phyloP scores from a whole-genome alignment of 2,797 vertebrate species.

The Heterohyrax brucei region DNA sequence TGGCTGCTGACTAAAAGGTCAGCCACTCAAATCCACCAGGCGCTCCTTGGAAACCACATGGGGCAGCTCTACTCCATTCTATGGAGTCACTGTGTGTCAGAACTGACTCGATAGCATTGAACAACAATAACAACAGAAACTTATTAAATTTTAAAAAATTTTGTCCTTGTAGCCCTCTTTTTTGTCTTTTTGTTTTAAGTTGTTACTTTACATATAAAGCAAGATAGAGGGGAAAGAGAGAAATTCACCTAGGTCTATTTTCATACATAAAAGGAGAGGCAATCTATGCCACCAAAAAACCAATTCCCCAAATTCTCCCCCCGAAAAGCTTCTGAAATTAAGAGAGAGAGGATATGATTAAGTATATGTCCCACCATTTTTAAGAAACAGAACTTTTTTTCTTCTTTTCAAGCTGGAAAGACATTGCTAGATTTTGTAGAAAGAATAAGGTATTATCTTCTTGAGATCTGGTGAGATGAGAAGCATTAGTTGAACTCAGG shows the following conservation, averaged over 20 bases:
- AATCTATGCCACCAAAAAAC: neutral
- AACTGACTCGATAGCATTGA: no score
- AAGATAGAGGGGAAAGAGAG: neutral
- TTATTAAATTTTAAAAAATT: neutral
- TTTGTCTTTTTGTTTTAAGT: neutral
- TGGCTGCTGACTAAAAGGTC: no score
- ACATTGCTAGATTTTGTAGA: neutral
- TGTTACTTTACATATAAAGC: neutral
- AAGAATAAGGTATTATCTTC: neutral
- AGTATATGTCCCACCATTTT: neutral
- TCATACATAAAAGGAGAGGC: neutral
- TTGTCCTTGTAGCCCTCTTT: neutral
- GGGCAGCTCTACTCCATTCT: no score
- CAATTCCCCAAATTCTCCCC: neutral
- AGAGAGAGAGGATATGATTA: neutral
- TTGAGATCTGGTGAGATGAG: neutral
- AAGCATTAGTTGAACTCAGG: neutral
- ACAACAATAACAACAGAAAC: no score
- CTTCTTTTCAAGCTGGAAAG: neutral
- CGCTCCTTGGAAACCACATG: no score
- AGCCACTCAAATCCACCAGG: no score
- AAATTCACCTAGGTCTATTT: neutral
- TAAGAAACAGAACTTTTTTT: neutral
- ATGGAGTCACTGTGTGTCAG: no score
- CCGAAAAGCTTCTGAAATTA: neutral